Evolutionary conservation across 2,888 invertebrate genomes (phyloP).

Genomic region (Lepidocyrtoides sp.): DNA sequence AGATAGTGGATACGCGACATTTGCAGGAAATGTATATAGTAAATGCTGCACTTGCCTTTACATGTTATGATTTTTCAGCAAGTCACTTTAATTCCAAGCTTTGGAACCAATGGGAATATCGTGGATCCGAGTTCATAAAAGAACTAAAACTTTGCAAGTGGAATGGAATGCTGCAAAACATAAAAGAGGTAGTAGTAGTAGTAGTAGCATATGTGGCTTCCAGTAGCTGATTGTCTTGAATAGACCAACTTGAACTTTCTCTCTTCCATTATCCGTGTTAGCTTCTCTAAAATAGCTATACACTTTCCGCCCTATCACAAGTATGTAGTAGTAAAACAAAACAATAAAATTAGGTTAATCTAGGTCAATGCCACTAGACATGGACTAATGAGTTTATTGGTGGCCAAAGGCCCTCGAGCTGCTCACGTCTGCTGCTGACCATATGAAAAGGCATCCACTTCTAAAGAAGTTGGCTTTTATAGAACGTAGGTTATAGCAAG

Average conservation of each 20-base stretch:
- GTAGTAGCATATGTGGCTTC: not conserved
- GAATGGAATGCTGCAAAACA: not conserved
- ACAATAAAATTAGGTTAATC: conserved; percentile 63
- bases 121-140: not conserved
- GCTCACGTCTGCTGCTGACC: conserved; percentile 28
- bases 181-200: not conserved
- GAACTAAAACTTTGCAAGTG: not conserved
- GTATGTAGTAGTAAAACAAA: conserved; percentile 1
- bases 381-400: conserved; percentile 72
- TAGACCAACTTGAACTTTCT: not conserved
- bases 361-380: conserved; percentile 74
- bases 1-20: not conserved
- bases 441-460: not conserved
- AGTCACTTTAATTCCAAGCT: not conserved
- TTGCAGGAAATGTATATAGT: not conserved
- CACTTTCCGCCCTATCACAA: too few relatives aligned
- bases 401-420: conserved; percentile 40
- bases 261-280: not conserved
- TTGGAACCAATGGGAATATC: not conserved
- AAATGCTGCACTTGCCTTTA: too few relatives aligned
- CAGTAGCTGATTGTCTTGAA: not conserved
- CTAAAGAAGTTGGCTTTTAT: not conserved
- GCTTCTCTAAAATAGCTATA: not conserved
- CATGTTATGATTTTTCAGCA: conserved; percentile 15
- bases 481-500: not conserved